Conservation (phyloP, 2,113 vertebrate species). For the Progne subis region DNA sequence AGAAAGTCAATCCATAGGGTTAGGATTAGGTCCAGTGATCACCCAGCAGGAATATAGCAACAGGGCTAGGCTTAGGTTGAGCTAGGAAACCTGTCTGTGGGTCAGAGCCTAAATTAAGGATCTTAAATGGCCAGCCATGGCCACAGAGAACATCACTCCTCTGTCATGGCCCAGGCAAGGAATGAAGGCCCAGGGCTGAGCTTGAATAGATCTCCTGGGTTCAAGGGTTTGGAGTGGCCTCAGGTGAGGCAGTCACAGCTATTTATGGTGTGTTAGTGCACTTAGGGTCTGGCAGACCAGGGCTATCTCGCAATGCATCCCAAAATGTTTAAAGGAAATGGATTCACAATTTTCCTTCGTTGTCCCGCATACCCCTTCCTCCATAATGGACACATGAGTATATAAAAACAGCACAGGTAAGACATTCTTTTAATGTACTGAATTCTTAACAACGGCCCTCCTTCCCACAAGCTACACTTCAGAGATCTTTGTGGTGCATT, state of each 20-base stretch:
- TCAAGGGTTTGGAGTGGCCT: not conserved
- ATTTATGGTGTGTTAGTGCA: not conserved
- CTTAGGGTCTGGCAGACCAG: not conserved
- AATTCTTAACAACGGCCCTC: not conserved
- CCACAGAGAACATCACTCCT: accelerated
- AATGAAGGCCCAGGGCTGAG: not conserved
- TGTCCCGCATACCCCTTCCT: not conserved
- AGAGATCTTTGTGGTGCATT: not conserved
- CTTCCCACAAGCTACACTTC: not conserved
- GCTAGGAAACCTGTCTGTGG: not conserved
- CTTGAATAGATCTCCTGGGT: not conserved
- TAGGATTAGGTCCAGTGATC: not conserved
- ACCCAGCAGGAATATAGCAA: not conserved
- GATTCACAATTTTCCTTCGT: not conserved
- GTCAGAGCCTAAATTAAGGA: not conserved
- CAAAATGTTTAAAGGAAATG: not conserved
- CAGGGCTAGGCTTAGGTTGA: not conserved
- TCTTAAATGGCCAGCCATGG: not conserved
- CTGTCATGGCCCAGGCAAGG: not conserved
- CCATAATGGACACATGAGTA: not conserved
- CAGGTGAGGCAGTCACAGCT: not conserved
- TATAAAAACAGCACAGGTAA: not conserved
- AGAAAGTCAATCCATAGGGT: not conserved
- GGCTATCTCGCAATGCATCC: not conserved
- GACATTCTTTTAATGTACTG: not conserved